A percentile compares a stretch with the other conserved stretches of the same genome.
These are phyloP conservation scores for Drosophila cognata DNA, from an alignment of 2,888 invertebrate species.

Conservation along the genomic window DNA sequence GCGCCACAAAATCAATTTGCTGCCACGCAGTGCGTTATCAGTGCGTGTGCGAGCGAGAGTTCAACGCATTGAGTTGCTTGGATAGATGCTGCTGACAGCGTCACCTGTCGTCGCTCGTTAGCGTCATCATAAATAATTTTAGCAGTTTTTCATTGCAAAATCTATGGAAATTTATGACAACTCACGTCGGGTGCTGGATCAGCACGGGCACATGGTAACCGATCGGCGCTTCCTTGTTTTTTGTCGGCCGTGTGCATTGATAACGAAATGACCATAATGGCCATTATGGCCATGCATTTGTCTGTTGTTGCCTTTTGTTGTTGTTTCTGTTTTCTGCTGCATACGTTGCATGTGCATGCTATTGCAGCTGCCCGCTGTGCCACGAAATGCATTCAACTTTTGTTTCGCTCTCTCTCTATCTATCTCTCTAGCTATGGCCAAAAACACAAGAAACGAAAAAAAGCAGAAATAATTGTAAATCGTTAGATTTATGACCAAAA, in stretches of 20 bases:
- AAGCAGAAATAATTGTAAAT: slow-evolving; percentile 75
- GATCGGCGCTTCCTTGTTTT: slow-evolving; percentile 69
- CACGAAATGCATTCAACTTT: slow-evolving; percentile 72
- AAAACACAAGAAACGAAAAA: slow-evolving; percentile 12
- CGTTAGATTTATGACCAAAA: slow-evolving; percentile 79
- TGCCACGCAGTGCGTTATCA: slow-evolving; percentile 77
- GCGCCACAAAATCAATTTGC: slow-evolving; percentile 78
- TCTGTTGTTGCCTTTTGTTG: slow-evolving; percentile 39
- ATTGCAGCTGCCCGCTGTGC: slow-evolving; percentile 73
- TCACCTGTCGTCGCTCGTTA: slow-evolving; percentile 82
- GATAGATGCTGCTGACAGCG: slow-evolving; percentile 60
- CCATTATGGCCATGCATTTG: slow-evolving; percentile 71
- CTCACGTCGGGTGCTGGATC: slow-evolving; percentile 20
- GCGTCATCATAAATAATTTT: slow-evolving; percentile 81
- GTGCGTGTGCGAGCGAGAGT: slow-evolving; percentile 36
- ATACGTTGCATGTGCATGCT: slow-evolving; percentile 63
- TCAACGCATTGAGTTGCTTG: slow-evolving; percentile 7
- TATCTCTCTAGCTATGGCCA: background rate
- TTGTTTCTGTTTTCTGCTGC: slow-evolving; percentile 26
- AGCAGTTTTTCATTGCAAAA: slow-evolving; percentile 71
- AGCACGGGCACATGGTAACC: slow-evolving; percentile 5
- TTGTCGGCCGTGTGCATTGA: slow-evolving; percentile 49
- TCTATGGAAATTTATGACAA: slow-evolving; percentile 76
- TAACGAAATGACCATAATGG: slow-evolving; percentile 77
- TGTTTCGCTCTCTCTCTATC: slow-evolving; percentile 9